Percentiles rank a stretch among this genome's conserved stretches.
Evolutionary conservation across 2,113 vertebrate species (phyloP).

Genomic region (Smithornis capensis): DNA sequence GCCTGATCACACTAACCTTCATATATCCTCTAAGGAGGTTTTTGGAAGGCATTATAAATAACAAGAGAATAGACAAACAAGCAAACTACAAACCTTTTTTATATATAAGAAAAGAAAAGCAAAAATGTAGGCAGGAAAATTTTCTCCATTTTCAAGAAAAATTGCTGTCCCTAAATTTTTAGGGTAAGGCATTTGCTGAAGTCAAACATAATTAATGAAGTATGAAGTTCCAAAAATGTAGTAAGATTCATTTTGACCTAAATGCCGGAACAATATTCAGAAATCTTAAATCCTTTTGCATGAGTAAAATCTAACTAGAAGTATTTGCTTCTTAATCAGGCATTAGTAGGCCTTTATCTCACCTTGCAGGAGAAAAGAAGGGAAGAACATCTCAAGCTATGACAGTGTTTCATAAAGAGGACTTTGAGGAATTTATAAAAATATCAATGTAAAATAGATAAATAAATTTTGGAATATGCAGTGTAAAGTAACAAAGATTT

Average conservation of each 20-base stretch:
- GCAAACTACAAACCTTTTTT: fast-evolving
- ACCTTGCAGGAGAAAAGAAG: neutral
- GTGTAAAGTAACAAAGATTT: neutral
- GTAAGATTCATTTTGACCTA: neutral
- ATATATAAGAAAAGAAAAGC: neutral
- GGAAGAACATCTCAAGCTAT: neutral
- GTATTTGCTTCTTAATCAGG: neutral
- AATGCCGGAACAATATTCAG: neutral
- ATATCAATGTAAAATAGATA: neutral
- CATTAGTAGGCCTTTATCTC: neutral
- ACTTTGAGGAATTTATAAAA: neutral
- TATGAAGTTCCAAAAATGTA: neutral
- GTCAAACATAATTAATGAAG: neutral
- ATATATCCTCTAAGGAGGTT: neutral
- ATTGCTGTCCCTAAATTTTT: neutral
- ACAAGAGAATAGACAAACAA: neutral
- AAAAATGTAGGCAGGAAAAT: neutral
- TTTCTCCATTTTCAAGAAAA: neutral
- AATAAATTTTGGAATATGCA: neutral
- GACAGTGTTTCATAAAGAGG: neutral
- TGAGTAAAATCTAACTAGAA: neutral
- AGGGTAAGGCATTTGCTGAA: neutral
- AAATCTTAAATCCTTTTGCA: neutral
- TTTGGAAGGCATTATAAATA: neutral
- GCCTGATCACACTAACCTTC: neutral